Evolutionary conservation across 2,113 vertebrate species (phyloP), one percentile per base, ranked within the genome.

Genomic region (Budorcas taxicolor): DNA sequence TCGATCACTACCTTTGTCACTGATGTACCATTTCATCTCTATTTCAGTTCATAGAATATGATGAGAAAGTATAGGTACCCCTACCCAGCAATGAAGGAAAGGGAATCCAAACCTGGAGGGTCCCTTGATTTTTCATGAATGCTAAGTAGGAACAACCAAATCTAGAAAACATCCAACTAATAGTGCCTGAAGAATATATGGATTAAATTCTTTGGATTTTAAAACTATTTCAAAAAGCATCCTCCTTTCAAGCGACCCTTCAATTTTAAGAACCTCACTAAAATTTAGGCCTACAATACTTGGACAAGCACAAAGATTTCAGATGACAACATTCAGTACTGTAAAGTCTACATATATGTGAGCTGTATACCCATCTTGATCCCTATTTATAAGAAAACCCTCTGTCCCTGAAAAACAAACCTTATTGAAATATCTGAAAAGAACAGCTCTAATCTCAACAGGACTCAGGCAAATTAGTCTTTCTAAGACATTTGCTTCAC

Each of bases 341-440:
- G 23, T 16, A 27, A 90, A 87, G 95, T 87, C 33, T 96, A 67
- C 40, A 92, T 76, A 64, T 95, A 92, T 21, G 40, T 85, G 40
- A 45, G 31, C 50, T 64, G 47, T 74, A 40, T 89, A 91, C 95
- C 31, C 15, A 95, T 40, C 13, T 86, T 89, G 33, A 55, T 40
- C 15, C 7, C 27, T 92, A 29, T 90, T 25, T 85, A 71, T 81
- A 89, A 95, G 76, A 62, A 88, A 93, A 97, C 87, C 62, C 55
- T 64, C 36, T 36, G 14, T 82, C 84, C 67, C 43, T 96, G n/a
- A 57, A 96, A 96, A 96, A 98, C 98, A 97, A 91, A 99, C 99
- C 99, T 99, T 99, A 97, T 99, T 99, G 98, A 99, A 99, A 97
- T 99, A 99, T 98, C 97, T 99, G 94, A 99, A 90, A 45, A 99